These are phyloP conservation scores for Zeus faber DNA, from an alignment of 2,113 vertebrate genomes.

Conservation along the genomic window DNA sequence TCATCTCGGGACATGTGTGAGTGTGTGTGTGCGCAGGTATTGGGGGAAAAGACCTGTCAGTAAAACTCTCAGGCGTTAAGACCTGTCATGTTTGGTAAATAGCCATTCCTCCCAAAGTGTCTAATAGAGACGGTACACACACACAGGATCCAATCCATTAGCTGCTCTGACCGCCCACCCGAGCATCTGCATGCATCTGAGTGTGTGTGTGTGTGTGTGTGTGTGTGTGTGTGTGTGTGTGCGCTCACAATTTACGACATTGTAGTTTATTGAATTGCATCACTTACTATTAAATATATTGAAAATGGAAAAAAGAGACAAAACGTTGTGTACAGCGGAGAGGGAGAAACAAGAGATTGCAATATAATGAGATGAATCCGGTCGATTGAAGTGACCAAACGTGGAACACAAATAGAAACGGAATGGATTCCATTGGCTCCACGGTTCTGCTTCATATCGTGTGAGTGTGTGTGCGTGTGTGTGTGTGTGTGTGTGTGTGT, in stretches of 20 bases:
- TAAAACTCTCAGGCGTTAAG: slow-evolving; percentile 54
- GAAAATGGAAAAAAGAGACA: no score
- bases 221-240: slow-evolving; percentile 8
- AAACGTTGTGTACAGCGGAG: no score
- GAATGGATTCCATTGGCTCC: no score
- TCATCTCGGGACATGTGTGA: slow-evolving; percentile 14
- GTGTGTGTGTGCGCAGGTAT: slow-evolving; percentile 4
- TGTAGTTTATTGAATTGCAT: no score
- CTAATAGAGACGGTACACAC: slow-evolving; percentile 45
- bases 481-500: slow-evolving; percentile 8
- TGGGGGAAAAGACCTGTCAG: neutral
- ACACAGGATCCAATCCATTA: slow-evolving; percentile 72
- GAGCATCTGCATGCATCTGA: no score
- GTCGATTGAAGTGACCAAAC: neutral
- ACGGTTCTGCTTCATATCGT: no score
- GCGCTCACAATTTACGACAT: slow-evolving; percentile 43
- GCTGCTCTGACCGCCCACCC: slow-evolving; percentile 37
- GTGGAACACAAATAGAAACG: neutral
- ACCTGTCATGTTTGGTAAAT: slow-evolving; percentile 73
- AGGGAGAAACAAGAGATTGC: no score
- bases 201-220: slow-evolving; percentile 21
- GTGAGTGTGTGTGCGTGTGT: slow-evolving; percentile 3
- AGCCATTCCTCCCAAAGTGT: slow-evolving; percentile 67
- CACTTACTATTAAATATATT: no score
- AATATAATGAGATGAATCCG: no score